Evolutionary conservation across 2,888 invertebrate species (phyloP).

Genomic region (Onchidella celtica): DNA sequence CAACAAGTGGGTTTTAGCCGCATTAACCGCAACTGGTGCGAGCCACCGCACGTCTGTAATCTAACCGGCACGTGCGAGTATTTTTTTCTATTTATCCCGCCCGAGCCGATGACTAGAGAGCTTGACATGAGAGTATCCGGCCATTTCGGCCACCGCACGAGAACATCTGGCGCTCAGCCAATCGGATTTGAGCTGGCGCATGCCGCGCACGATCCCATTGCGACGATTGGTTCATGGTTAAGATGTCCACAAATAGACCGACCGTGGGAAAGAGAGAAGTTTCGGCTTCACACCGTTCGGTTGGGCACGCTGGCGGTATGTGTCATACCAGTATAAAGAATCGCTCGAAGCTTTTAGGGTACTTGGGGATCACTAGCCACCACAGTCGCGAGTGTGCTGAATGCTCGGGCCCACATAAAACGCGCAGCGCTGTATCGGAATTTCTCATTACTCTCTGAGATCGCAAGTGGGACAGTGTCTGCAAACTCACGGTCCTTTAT

Average conservation of each 20-base stretch:
- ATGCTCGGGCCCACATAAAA: neutral
- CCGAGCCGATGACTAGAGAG: conserved; percentile 37
- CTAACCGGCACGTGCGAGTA: conserved; percentile 47
- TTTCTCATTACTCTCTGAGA: neutral
- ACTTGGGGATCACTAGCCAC: neutral
- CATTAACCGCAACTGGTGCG: neutral
- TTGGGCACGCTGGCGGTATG: conserved; percentile 57
- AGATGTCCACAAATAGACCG: conserved; percentile 59
- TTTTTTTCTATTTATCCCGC: conserved; percentile 23
- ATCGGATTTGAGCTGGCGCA: conserved; percentile 56
- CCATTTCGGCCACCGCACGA: conserved; percentile 49
- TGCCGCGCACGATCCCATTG: conserved; percentile 49
- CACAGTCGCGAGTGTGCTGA: neutral
- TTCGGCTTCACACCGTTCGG: conserved; percentile 69
- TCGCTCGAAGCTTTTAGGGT: neutral
- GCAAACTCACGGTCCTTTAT: neutral
- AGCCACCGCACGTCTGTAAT: conserved; percentile 35
- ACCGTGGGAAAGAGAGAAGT: conserved; percentile 73
- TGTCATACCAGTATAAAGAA: conserved; percentile 53
- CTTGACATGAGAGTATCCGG: conserved; percentile 46
- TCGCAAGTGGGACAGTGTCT: neutral
- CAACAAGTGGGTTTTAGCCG: neutral
- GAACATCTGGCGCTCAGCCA: conserved; percentile 60
- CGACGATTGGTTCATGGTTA: conserved; percentile 66
- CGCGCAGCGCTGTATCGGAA: neutral